Percentiles rank a stretch among this genome's conserved stretches.
Evolutionary conservation across 92 coral and sea anemone genomes (phyloP).

Genomic region (Galaxea fascicularis): DNA sequence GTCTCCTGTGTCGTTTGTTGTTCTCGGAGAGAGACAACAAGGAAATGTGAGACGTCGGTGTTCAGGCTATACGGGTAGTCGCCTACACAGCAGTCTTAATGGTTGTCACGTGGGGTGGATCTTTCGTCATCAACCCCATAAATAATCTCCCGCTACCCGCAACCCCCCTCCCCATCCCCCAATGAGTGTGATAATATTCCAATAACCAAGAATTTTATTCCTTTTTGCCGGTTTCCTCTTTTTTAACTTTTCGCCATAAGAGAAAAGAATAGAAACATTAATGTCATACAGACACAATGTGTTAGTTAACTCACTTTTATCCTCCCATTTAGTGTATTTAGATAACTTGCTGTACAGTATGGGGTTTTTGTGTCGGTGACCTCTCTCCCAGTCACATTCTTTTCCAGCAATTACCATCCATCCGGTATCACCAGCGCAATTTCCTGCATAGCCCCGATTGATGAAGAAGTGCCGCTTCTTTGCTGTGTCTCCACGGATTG

Average conservation of each 20-base stretch:
- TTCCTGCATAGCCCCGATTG: slow-evolving; percentile 6
- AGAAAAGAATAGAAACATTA: slow-evolving; percentile 2
- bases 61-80: slow-evolving; percentile 10
- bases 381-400: slow-evolving; percentile 24
- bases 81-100: not conserved
- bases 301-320: slow-evolving; percentile 1
- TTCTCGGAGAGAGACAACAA: slow-evolving; percentile 18
- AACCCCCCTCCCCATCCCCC: not conserved
- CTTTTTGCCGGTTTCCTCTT: slow-evolving; percentile 11
- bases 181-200: slow-evolving; percentile 9
- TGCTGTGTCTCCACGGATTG: not conserved
- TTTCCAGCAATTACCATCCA: slow-evolving; percentile 14
- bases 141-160: slow-evolving; percentile 2
- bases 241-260: slow-evolving; percentile 3
- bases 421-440: slow-evolving; percentile 10
- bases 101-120: not conserved
- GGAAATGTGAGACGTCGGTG: slow-evolving; percentile 1
- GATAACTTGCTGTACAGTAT: slow-evolving; percentile 32
- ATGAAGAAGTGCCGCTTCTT: slow-evolving; percentile 18
- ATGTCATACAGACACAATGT: not conserved
- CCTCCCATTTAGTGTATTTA: slow-evolving; percentile 34
- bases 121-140: not conserved
- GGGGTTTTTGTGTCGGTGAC: not conserved
- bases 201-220: not conserved
- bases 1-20: slow-evolving; percentile 1